Evolutionary conservation across 1,140 invertebrate genomes (phyloP).

Genomic region (Brachionus paranguensis): DNA sequence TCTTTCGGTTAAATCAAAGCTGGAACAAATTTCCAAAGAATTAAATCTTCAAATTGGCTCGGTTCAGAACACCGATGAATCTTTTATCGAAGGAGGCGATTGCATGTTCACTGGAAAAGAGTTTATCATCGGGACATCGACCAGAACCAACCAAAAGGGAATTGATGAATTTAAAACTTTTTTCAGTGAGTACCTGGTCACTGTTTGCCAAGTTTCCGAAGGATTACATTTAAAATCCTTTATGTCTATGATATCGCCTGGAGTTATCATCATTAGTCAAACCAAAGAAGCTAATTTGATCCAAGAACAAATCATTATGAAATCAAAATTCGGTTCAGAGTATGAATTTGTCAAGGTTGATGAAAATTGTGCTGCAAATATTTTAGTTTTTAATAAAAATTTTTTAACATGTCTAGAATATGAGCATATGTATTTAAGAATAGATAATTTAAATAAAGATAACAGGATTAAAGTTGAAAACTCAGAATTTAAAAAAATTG

Average conservation of each 20-base stretch:
- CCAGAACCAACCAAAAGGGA: slow-evolving; percentile 9
- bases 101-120: background rate
- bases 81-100: slow-evolving; percentile 19
- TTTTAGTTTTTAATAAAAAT: background rate
- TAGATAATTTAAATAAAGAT: background rate
- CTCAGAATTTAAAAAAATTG: slow-evolving; percentile 27
- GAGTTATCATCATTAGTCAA: background rate
- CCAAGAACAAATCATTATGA: background rate
- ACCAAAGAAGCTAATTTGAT: background rate
- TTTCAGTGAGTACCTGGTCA: background rate
- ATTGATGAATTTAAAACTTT: background rate
- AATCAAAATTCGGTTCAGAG: background rate
- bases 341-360: background rate
- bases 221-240: slow-evolving; percentile 14
- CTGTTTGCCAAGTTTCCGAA: background rate
- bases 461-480: background rate
- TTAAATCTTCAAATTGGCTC: background rate
- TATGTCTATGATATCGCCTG: background rate
- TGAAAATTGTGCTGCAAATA: slow-evolving; percentile 10
- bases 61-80: background rate
- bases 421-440: background rate
- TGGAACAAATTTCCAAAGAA: background rate
- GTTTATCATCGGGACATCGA: slow-evolving; percentile 13
- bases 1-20: background rate
- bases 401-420: background rate